These are phyloP conservation scores for Bujurquina vittata DNA, from an alignment of 2,113 vertebrate genomes.

Conservation along the genomic window DNA sequence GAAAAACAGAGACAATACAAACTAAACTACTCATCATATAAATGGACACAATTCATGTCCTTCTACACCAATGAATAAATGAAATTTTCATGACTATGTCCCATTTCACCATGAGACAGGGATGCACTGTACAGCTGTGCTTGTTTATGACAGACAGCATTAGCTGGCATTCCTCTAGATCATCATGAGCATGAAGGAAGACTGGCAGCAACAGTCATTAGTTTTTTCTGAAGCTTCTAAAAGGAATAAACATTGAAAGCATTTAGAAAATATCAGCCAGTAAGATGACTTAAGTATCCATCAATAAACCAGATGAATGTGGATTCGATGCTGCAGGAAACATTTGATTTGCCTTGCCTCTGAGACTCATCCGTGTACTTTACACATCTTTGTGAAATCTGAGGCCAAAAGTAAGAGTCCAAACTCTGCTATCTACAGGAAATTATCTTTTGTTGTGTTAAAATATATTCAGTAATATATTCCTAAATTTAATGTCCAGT, in stretches of 20 bases:
- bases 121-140: not conserved
- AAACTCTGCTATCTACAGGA: too few species aligned
- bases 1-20: not conserved
- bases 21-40: not conserved
- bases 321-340: not conserved
- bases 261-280: too few species aligned
- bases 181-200: too few species aligned
- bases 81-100: not conserved
- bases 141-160: not conserved
- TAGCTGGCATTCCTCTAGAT: too few species aligned
- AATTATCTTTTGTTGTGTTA: not conserved
- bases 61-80: not conserved
- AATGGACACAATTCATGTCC: not conserved
- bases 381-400: not conserved
- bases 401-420: not conserved
- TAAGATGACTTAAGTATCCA: too few species aligned
- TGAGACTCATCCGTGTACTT: not conserved
- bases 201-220: too few species aligned
- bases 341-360: not conserved
- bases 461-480: not conserved
- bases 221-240: too few species aligned
- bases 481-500: not conserved
- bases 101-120: not conserved
- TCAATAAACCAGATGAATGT: too few species aligned
- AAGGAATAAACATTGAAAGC: too few species aligned